Evolutionary conservation across 2,888 invertebrate species (phyloP).

Genomic region (Hyposoter dolosus): DNA sequence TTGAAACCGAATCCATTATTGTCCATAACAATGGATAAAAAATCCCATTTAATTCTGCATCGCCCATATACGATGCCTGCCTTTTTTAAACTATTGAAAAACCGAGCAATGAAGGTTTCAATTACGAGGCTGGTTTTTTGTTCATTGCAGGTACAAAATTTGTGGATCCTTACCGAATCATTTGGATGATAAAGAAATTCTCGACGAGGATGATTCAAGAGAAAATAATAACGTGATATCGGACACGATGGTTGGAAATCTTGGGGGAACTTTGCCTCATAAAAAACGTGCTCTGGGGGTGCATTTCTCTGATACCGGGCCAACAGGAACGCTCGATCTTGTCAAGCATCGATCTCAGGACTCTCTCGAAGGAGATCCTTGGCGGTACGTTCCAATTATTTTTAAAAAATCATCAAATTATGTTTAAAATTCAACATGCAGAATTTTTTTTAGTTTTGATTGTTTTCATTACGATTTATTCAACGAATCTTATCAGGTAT

Average conservation of each 20-base stretch:
- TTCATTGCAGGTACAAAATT: slow-evolving; percentile 82
- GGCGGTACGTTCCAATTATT: slow-evolving; percentile 77
- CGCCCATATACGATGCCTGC: slow-evolving; percentile 4
- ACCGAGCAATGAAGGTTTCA: not conserved
- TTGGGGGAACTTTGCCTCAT: slow-evolving; percentile 82
- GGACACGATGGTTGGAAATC: slow-evolving; percentile 80
- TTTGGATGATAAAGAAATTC: slow-evolving; percentile 87
- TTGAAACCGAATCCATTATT: slow-evolving; percentile 21
- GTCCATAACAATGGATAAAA: slow-evolving; percentile 22
- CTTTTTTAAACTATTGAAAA: not conserved
- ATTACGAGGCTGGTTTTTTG: not conserved
- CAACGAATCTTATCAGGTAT: slow-evolving; percentile 73
- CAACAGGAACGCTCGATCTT: slow-evolving; percentile 79
- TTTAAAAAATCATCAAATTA: not conserved
- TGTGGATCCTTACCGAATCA: slow-evolving; percentile 90
- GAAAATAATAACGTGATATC: slow-evolving; percentile 86
- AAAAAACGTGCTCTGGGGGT: slow-evolving; percentile 80
- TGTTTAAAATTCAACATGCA: too few relatives aligned
- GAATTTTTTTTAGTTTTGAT: not conserved
- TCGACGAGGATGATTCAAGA: slow-evolving; percentile 84
- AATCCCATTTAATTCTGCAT: slow-evolving; percentile 15
- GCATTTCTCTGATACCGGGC: slow-evolving; percentile 79
- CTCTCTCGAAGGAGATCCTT: slow-evolving; percentile 83
- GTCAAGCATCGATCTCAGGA: slow-evolving; percentile 82
- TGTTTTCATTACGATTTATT: not conserved